Base-by-base conservation (phyloP, 1,140 invertebrate species). In the Homarus americanus region DNA sequence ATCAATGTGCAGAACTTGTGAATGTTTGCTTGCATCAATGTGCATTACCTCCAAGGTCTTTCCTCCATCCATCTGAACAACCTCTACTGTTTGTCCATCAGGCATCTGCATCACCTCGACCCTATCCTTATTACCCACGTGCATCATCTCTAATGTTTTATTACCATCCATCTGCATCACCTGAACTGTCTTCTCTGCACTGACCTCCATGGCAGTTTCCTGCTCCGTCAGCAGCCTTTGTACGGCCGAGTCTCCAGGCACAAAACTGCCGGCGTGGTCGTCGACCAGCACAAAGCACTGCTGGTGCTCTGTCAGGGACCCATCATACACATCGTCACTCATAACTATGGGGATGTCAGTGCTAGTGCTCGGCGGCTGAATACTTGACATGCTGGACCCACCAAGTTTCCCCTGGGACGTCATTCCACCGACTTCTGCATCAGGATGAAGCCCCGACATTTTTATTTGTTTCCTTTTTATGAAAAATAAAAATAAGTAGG, bases 1-100 rank as follows among this genome's bases (percentile, higher is more conserved):
- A 75, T 90, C 87, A n/a, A 90, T 58, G n/a, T 90, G 87, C 87
- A 90, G 83, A 20, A 90, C 87, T 53, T 90, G 79, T 2, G 75
- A 72, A 17, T 63, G 83, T 78, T 90, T 90, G 12, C 69, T 80
- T 32, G 69, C 79, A 53, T 90, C 87, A 79, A 90, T 75, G 34
- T 90, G 87, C 3, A 90, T 80, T 41, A 90, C 87, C 40, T 90
- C 66, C n/a, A 90, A 69, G 12, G 80, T 90, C 40, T 82, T 82
- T 1, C 84, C 84, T 58, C 76, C 84, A 41, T 76, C 84, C 84
- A 86, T 86, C 9, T 75, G 84, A 4, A 86, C 40, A 24, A 75
- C 72, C 58, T 82, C 78, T 7, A 72, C 87, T 38, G 82, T 90
- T 17, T 72, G 75, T 34, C 69, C 87, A n/a, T 82, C 69, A 5